phyloP scores from a whole-genome alignment of 2,888 invertebrate species.

The Hermaeophaga mercurialis region DNA sequence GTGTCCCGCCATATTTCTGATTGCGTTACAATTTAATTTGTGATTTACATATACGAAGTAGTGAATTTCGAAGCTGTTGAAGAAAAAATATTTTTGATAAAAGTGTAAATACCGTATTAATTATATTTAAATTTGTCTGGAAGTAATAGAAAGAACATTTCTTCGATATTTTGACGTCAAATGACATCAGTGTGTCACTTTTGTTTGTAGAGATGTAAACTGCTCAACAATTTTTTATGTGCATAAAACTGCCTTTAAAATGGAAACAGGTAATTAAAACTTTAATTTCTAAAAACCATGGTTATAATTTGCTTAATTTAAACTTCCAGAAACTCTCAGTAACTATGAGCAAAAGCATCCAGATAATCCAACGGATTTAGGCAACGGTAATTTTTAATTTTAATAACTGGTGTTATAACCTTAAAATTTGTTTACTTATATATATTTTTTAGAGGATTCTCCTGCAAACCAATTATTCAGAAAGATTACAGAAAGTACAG shows the following conservation, averaged over 20 bases:
- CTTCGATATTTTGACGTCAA: conserved; percentile 19
- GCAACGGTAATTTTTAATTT: conserved; percentile 20
- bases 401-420: conserved; percentile 11
- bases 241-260: conserved; percentile 26
- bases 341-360: conserved; percentile 31
- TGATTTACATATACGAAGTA: too few relatives aligned
- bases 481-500: conserved; percentile 18
- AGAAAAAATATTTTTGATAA: background rate
- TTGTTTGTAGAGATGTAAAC: conserved; percentile 26
- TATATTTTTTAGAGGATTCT: conserved; percentile 14
- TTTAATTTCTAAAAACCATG: background rate
- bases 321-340: conserved; percentile 32
- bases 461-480: conserved; percentile 10
- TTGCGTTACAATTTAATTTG: conserved; percentile 28
- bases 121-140: too few relatives aligned
- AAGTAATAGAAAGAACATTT: background rate
- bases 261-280: conserved; percentile 35
- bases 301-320: background rate
- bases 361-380: conserved; percentile 21
- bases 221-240: conserved; percentile 17
- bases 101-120: conserved; percentile 12
- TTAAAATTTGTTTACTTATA: conserved; percentile 10
- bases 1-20: conserved; percentile 35
- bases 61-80: conserved; percentile 33
- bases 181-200: conserved; percentile 31